Evolutionary conservation across 2,888 invertebrate species (phyloP).

Genomic region (Caenorhabditis sulstoni): DNA sequence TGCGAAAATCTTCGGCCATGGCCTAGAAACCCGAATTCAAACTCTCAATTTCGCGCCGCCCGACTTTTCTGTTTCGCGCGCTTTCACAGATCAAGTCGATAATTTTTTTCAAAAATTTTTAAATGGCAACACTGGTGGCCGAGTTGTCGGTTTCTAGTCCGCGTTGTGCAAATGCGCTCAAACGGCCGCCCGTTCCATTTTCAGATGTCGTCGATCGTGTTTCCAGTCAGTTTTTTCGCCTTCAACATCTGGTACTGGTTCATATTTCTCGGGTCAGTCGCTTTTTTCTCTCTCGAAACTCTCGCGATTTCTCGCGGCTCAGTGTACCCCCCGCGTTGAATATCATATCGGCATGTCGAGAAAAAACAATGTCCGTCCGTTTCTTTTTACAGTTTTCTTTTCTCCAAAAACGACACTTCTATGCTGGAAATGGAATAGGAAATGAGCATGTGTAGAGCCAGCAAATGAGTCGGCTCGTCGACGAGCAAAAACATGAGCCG

Average conservation of each 20-base stretch:
- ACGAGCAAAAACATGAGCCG: conserved; percentile 8
- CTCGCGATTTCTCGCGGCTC: background rate
- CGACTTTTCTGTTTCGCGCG: too few relatives aligned
- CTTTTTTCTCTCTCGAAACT: background rate
- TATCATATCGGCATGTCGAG: background rate
- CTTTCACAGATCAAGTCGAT: too few relatives aligned
- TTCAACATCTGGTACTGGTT: conserved; percentile 81
- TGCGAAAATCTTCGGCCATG: too few relatives aligned
- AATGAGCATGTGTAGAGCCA: conserved; percentile 28
- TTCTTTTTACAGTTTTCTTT: conserved; percentile 49
- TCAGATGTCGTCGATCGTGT: conserved; percentile 76
- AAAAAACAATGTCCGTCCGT: conserved; percentile 5
- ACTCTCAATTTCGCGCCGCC: too few relatives aligned
- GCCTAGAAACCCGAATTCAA: too few relatives aligned
- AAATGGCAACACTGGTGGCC: too few relatives aligned
- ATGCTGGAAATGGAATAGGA: conserved; percentile 9
- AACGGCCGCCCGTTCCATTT: too few relatives aligned
- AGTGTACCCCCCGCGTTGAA: too few relatives aligned
- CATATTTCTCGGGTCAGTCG: conserved; percentile 78
- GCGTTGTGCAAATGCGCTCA: too few relatives aligned
- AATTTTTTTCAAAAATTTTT: too few relatives aligned
- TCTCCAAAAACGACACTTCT: conserved; percentile 39
- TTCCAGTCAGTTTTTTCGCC: conserved; percentile 76
- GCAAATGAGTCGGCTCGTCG: too few relatives aligned
- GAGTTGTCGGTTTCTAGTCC: too few relatives aligned